A percentile compares a stretch with the other conserved stretches of the same genome.
Conservation (phyloP, 2,888 invertebrate genomes). For the Thecophora atra region DNA sequence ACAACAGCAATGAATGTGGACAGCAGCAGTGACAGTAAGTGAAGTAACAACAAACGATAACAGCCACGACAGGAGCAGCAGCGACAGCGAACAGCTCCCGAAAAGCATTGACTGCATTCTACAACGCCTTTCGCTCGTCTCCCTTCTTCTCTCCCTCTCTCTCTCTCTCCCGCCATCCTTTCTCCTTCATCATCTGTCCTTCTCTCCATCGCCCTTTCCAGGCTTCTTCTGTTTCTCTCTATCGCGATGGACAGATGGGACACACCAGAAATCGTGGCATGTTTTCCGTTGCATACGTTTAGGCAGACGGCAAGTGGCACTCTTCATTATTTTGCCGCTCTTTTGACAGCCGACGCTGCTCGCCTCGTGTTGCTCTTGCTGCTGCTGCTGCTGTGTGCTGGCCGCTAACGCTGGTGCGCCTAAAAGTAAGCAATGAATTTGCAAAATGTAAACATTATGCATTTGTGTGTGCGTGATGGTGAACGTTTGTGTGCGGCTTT, state of each 20-base stretch:
- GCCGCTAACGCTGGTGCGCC: neutral
- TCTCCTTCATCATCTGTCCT: too few relatives aligned
- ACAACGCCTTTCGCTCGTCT: too few relatives aligned
- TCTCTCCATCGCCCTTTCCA: too few relatives aligned
- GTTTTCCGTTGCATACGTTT: conserved; percentile 16
- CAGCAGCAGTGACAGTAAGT: too few relatives aligned
- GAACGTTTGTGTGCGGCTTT: conserved; percentile 1
- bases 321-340: conserved; percentile 20
- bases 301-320: conserved; percentile 8
- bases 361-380: neutral
- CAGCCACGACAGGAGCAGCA: too few relatives aligned
- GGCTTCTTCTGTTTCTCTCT: too few relatives aligned
- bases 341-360: conserved; percentile 8
- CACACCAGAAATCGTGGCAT: neutral
- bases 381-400: neutral
- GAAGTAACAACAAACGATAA: too few relatives aligned
- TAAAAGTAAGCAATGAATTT: conserved; percentile 12
- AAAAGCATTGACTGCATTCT: too few relatives aligned
- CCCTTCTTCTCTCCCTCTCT: too few relatives aligned
- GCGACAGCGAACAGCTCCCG: too few relatives aligned
- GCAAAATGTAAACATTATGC: neutral
- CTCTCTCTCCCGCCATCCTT: too few relatives aligned
- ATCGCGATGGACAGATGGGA: too few relatives aligned
- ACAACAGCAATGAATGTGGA: neutral
- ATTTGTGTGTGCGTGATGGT: neutral